Conservation (phyloP, 2,888 invertebrate genomes). For the Andrena marginata region DNA sequence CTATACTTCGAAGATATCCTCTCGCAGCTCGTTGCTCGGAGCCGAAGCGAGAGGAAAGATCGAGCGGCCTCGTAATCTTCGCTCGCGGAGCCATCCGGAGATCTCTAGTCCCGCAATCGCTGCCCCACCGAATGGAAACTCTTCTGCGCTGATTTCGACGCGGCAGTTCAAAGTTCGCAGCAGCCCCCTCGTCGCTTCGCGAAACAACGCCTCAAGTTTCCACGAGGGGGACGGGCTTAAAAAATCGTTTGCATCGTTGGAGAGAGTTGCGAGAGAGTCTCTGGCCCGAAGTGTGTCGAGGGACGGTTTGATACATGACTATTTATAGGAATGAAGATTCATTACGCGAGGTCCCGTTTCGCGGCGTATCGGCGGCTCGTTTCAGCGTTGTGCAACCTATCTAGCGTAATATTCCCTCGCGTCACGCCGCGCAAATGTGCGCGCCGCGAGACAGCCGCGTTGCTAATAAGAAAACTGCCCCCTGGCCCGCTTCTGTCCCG, state of each 20-base stretch:
- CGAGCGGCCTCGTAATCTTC: not conserved
- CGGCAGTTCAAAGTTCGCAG: not conserved
- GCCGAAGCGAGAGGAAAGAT: not conserved
- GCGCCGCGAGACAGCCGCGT: not conserved
- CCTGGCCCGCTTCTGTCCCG: not conserved
- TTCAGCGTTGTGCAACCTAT: conserved; percentile 43
- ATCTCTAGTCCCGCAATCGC: not conserved
- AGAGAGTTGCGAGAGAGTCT: conserved; percentile 2
- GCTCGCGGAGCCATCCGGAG: too few relatives aligned
- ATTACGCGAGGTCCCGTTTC: conserved; percentile 55
- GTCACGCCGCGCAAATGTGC: not conserved
- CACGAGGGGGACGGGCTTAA: not conserved
- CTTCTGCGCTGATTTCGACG: not conserved
- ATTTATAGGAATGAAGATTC: conserved; percentile 59
- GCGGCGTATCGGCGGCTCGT: conserved; percentile 40
- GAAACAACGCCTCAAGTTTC: not conserved
- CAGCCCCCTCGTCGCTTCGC: not conserved
- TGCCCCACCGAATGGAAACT: not conserved
- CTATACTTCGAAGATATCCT: not conserved
- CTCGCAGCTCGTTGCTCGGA: too few relatives aligned
- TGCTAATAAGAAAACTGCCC: conserved; percentile 21
- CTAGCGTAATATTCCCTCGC: conserved; percentile 38
- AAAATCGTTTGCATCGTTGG: conserved; percentile 11
- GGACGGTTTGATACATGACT: conserved; percentile 50
- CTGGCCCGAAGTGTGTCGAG: conserved; percentile 39